These are phyloP conservation scores for Actinia equina DNA, from an alignment of 64 coral and sea anemone species.

Conservation along the genomic window DNA sequence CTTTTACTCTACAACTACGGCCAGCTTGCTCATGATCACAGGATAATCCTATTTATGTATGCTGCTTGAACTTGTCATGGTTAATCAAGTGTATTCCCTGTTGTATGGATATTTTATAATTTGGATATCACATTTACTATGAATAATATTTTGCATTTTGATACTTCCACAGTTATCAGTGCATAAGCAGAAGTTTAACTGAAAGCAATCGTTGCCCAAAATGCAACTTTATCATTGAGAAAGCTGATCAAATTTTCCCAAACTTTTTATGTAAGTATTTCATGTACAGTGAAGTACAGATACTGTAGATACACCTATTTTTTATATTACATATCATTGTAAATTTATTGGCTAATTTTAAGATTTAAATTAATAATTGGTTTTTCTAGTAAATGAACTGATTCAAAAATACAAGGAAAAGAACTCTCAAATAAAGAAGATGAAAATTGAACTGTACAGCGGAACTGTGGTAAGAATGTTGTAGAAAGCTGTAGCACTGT, in stretches of 20 bases:
- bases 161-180: conserved; percentile 72
- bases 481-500: no score
- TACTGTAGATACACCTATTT: no score
- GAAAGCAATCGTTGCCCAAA: conserved; percentile 99
- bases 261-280: conserved; percentile 98
- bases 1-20: no score
- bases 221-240: conserved; percentile 99
- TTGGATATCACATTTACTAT: no score
- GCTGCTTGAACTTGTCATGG: no score
- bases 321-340: not conserved
- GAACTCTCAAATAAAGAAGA: conserved; percentile 60
- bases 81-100: no score
- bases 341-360: no score
- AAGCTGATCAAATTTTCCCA: conserved; percentile 98
- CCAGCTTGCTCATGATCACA: no score
- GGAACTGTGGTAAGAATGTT: conserved; percentile 51
- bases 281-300: not conserved
- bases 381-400: conserved; percentile 82
- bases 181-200: conserved; percentile 79
- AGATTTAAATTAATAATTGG: not conserved
- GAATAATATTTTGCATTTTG: not conserved
- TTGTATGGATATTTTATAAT: no score
- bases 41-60: no score
- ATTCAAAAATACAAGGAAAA: conserved; percentile 91
- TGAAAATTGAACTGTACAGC: conserved; percentile 5